Conservation (phyloP, 2,113 vertebrate genomes). For the Barnardius zonarius region DNA sequence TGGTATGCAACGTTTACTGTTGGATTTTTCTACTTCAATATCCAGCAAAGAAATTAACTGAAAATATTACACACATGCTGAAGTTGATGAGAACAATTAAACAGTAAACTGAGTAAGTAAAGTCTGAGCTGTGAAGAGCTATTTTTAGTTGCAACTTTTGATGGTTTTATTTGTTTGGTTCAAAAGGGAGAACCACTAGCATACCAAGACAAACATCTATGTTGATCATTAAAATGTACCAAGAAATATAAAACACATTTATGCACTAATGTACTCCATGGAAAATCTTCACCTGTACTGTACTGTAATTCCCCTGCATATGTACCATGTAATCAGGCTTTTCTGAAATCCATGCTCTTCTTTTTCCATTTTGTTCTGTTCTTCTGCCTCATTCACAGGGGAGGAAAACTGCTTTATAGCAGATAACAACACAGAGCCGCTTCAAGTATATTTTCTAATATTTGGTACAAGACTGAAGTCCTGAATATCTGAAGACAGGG, state of each 20-base stretch:
- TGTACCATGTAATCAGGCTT: background rate
- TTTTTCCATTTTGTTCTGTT: background rate
- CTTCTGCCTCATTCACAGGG: background rate
- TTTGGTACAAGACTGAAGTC: background rate
- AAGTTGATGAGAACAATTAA: slow-evolving; percentile 18
- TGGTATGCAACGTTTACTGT: background rate
- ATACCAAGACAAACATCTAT: background rate
- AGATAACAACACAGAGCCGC: background rate
- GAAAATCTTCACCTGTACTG: background rate
- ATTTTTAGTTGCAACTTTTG: background rate
- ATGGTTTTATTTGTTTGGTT: background rate
- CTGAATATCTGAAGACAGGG: background rate
- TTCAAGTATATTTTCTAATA: background rate
- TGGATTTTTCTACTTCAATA: slow-evolving; percentile 16
- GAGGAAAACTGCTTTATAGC: background rate
- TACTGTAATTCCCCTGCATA: background rate
- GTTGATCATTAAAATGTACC: background rate
- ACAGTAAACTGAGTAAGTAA: background rate
- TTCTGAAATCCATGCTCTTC: background rate
- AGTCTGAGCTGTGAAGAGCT: background rate
- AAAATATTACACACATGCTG: background rate
- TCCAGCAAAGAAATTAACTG: slow-evolving; percentile 28
- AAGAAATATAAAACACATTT: background rate
- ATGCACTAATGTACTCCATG: background rate
- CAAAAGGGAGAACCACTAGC: background rate